Base-by-base conservation (phyloP, 2,113 vertebrate species). In the Microtus montanus region DNA sequence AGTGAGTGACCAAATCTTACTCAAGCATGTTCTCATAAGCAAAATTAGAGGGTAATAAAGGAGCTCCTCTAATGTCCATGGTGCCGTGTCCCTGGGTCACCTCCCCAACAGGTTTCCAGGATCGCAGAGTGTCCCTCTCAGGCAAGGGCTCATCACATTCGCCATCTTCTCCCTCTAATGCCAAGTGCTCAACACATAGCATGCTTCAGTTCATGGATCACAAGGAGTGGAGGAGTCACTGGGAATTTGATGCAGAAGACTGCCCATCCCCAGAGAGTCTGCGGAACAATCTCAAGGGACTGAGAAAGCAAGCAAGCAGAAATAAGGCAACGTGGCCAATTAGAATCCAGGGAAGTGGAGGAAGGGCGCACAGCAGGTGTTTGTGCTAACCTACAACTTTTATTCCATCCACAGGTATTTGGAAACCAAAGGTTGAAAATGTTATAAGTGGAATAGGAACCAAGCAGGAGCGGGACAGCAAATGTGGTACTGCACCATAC, bases 371-470 rank as follows among this genome's bases (percentile, higher is more conserved):
- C 7, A 52, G 14, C 24, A 94, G 75, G 86, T 90, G 24, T 83
- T 49, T 91, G 68, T 93, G 17, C 14, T 83, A 79, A 66, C n/a
- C 49, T 64, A 22, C 2, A 47, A 71, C 75, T 64, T 73, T 82
- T 41, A 61, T 89, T 80, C 79, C 92, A 63, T 88, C 66, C 35
- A 14, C 93, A 95, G 87, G 58, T 41, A 93, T 64, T 80, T 75
- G 26, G 75, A 79, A 93, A 90, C 52, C 63, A 52, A 52, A 92
- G 82, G 13, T 41, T 77, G n/a, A 92, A 84, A 87, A 49, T 77
- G 30, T 92, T 77, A 52, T 10, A 41, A 63, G 41, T 14, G 30
- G 80, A 58, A 80, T 71, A 88, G 30, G 61, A 70, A 84, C 38
- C 22, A 77, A 66, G 71, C 12, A 35, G 7, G 30, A 6, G 12